phyloP scores from a whole-genome alignment of 2,888 invertebrate genomes.

The Caenorhabditis imperialis region DNA sequence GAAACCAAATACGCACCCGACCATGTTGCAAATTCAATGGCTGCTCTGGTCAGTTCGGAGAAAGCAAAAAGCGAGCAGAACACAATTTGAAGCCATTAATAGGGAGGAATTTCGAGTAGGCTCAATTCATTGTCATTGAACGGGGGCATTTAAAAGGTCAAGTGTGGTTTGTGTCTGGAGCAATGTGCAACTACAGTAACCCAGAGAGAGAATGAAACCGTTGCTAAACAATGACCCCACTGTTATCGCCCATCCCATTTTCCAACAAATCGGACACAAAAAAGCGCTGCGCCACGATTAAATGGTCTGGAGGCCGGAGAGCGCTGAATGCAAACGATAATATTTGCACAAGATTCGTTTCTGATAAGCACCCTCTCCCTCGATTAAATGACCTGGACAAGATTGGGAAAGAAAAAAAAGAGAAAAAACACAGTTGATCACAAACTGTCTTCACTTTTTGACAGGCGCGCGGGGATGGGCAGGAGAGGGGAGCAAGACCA shows the following conservation, averaged over 20 bases:
- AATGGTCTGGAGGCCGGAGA: slow-evolving; percentile 19
- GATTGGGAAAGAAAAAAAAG: neutral
- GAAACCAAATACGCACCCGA: slow-evolving; percentile 49
- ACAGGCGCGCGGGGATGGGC: too few species aligned
- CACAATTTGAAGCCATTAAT: slow-evolving; percentile 12
- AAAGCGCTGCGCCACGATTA: slow-evolving; percentile 47
- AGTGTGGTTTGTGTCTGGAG: neutral
- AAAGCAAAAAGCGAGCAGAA: slow-evolving; percentile 36
- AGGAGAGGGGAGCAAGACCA: neutral
- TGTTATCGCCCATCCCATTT: neutral
- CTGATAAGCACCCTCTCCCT: slow-evolving; percentile 40
- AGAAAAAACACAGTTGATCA: neutral
- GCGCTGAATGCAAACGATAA: slow-evolving; percentile 32
- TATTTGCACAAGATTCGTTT: slow-evolving; percentile 49
- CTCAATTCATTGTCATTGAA: too few species aligned
- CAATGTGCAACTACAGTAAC: too few species aligned
- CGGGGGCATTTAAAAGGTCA: slow-evolving; percentile 17
- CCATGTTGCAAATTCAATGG: slow-evolving; percentile 24
- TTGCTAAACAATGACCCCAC: neutral
- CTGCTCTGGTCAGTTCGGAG: slow-evolving; percentile 1
- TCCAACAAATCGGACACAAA: slow-evolving; percentile 16
- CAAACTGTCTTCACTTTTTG: slow-evolving; percentile 15
- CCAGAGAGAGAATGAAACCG: neutral
- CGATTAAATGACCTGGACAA: slow-evolving; percentile 30
- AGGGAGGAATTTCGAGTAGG: too few species aligned